phyloP scores from a whole-genome alignment of 2,888 invertebrate genomes.

The Acanthosepion esculentum region DNA sequence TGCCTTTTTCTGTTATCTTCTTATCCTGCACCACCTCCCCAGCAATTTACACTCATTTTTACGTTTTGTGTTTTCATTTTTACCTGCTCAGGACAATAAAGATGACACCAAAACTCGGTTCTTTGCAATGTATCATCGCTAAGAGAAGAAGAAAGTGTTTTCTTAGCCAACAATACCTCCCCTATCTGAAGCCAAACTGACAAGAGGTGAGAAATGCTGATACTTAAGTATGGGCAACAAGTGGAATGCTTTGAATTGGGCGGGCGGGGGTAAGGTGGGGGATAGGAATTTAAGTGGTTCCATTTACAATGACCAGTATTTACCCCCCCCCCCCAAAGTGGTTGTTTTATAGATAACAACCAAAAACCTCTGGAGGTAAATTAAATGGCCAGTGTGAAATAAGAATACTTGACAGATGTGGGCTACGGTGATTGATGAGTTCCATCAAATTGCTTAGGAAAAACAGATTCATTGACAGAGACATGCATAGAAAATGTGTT shows the following conservation, averaged over 20 bases:
- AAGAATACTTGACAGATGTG: not conserved
- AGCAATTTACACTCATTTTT: no score
- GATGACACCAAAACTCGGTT: no score
- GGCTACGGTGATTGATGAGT: not conserved
- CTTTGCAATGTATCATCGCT: no score
- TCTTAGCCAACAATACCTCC: not conserved
- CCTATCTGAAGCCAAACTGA: not conserved
- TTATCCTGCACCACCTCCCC: no score
- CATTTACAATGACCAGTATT: not conserved
- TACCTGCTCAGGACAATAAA: no score
- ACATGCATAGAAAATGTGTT: no score
- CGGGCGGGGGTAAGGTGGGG: not conserved
- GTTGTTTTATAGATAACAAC: not conserved
- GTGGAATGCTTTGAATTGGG: not conserved
- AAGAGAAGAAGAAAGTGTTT: not conserved
- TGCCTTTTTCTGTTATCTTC: no score
- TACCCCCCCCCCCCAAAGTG: not conserved
- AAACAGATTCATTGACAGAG: not conserved
- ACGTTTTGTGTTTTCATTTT: no score
- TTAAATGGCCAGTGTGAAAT: not conserved
- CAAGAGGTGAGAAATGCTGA: not conserved
- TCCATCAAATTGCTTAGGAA: not conserved
- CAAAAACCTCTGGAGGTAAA: not conserved
- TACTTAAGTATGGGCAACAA: not conserved
- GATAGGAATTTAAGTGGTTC: not conserved